Conservation (phyloP, 2,797 vertebrate species). For the Oreonectes daqikongensis region DNA sequence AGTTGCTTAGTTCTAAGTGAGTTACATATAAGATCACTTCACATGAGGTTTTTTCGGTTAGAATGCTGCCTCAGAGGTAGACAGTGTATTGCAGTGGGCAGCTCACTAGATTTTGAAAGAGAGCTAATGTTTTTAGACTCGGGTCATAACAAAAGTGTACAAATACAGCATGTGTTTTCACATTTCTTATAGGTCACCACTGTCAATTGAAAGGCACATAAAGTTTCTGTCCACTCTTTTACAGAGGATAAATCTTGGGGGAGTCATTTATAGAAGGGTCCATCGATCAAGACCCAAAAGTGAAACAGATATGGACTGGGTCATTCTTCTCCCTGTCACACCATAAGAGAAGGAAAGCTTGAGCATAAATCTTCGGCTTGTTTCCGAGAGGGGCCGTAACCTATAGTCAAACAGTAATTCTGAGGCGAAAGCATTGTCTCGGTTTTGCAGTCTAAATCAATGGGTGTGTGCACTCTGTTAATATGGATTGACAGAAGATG, state of each 20-base stretch:
- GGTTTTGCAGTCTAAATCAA: slow-evolving; percentile 58
- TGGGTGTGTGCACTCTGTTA: slow-evolving; percentile 46
- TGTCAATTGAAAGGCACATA: slow-evolving; percentile 66
- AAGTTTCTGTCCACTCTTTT: slow-evolving; percentile 64
- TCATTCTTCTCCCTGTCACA: slow-evolving; percentile 76
- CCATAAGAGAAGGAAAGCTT: slow-evolving; percentile 59
- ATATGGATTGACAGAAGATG: slow-evolving; percentile 46
- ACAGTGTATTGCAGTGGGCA: background rate
- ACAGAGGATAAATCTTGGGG: slow-evolving; percentile 69
- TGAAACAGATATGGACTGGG: slow-evolving; percentile 71
- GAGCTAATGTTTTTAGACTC: slow-evolving; percentile 11
- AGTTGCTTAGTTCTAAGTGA: background rate
- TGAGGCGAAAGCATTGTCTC: slow-evolving; percentile 53
- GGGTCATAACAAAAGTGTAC: slow-evolving; percentile 2
- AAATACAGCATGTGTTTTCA: slow-evolving; percentile 47
- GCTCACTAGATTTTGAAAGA: slow-evolving; percentile 1
- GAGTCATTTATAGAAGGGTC: slow-evolving; percentile 70
- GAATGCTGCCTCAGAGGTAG: background rate
- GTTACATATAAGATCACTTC: background rate
- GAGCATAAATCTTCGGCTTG: slow-evolving; percentile 71
- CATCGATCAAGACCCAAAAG: slow-evolving; percentile 77
- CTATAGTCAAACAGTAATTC: slow-evolving; percentile 60
- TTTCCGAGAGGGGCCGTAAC: slow-evolving; percentile 69
- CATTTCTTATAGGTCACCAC: slow-evolving; percentile 65
- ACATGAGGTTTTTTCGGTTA: background rate